Percentiles rank a stretch among this genome's conserved stretches.
These are phyloP conservation scores for Brachionus paranguensis DNA, from an alignment of 1,140 invertebrate species.

Conservation along the genomic window DNA sequence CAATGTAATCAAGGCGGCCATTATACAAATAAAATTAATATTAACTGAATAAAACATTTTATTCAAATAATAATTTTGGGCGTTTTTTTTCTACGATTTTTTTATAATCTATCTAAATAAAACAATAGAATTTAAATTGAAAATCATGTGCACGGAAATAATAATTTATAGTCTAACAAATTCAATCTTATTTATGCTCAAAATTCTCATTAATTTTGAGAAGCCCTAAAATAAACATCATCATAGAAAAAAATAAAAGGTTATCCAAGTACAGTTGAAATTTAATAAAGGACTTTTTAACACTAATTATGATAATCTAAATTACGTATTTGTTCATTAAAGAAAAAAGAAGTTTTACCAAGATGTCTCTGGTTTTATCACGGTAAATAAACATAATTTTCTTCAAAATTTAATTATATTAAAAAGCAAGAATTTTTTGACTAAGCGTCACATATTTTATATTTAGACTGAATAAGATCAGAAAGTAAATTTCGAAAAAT, in stretches of 20 bases:
- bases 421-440: background rate
- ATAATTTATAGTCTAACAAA: background rate
- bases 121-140: background rate
- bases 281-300: background rate
- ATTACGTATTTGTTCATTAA: background rate
- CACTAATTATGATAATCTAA: background rate
- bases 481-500: background rate
- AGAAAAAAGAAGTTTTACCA: background rate
- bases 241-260: background rate
- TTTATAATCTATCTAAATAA: background rate
- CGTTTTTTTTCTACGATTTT: background rate
- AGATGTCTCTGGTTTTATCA: background rate
- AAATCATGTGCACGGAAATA: background rate
- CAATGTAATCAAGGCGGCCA: slow-evolving; percentile 2
- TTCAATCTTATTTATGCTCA: background rate
- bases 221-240: background rate
- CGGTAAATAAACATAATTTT: background rate
- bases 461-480: background rate
- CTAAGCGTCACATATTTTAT: background rate
- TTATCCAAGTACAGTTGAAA: background rate
- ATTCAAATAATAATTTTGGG: background rate
- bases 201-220: background rate
- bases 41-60: background rate
- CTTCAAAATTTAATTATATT: background rate
- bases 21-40: background rate